Base-by-base conservation (phyloP, 2,888 invertebrate genomes). In the Sympetrum striolatum region DNA sequence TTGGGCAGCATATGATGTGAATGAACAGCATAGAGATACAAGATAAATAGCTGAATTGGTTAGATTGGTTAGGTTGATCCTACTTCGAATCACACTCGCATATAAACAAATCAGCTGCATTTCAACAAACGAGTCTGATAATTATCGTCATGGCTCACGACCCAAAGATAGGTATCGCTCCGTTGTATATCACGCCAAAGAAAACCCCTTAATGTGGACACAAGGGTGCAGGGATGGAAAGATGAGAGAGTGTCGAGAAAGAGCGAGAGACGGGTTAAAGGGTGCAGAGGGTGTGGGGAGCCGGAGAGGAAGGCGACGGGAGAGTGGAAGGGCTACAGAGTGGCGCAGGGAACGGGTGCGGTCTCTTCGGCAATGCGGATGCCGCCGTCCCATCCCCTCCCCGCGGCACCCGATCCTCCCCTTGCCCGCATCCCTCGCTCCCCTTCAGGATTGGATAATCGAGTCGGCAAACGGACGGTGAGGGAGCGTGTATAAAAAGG, bases 311-410 rank as follows among this genome's bases (percentile, higher is more conserved):
- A 58, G 80, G 37, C 31, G 18, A 12, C 25, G 25, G 35, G 82
- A 48, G 53, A 58, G 82, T 35, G 58, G 44, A 18, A 35, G 82
- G 44, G 82, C 35, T 5, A 22, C 22, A 60, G 31, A 86, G 86
- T 86, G 86, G 86, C 86, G 86, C 86, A 86, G 86, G 86, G 86
- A 25, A 86, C 58, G 86, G 86, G 86, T 86, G 86, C 86, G 86
- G 86, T 86, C 86, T 58, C 86, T 60, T 37, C 86, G 60, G 86
- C 86, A 86, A 86, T 86, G 86, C 86, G 86, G 86, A 86, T 86
- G 86, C 86, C 86, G 60, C 86, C 18, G 35, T 35, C 10, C 60
- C 60, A 35, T 58, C 25, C 53, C 48, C 60, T 37, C 37, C 2
- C 37, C 86, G 3, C 58, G 53, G 31, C 12, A n/a, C 58, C 31